Base-by-base conservation (phyloP, 2,797 vertebrate species). In the Gymnocypris eckloni region DNA sequence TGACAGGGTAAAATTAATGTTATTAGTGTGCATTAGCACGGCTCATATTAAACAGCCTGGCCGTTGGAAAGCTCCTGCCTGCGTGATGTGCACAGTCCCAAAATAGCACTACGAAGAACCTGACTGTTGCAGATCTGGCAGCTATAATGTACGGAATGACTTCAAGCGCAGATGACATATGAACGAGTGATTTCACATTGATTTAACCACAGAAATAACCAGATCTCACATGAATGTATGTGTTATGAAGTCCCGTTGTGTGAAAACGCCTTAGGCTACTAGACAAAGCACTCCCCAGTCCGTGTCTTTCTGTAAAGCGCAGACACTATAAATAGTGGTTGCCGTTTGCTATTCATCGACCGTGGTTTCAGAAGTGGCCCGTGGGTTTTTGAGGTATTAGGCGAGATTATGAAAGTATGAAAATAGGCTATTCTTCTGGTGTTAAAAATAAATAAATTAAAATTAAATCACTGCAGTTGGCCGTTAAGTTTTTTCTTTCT, bases 21-120 rank as follows among this genome's bases (percentile, higher is more conserved):
- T 79, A 85, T 79, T 64, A 79, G 77, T 61, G 52, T 59, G 67
- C 67, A 59, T 70, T 70, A 84, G 75, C 75, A 85, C 1, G 1
- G 2, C 64, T 56, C n/a, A 56, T 70, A 39, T 72, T 59, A 72
- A 85, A 85, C 67, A 79, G 28, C 7, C 52, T 18, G 77, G 54
- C 28, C 25, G 71, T 64, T 64, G 18, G 52, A 79, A 59, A 13
- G 54, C 37, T 18, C 22, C 22, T 18, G 28, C 4, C 9, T 69
- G 72, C 37, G 10, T 81, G 48, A 79, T 79, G 56, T 61, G 18
- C 52, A 22, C 39, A 12, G n/a, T 72, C 61, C 4, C 16, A 28
- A 70, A 79, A 64, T 61, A 66, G 71, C n/a, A 67, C 45, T 18
- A 50, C 41, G 4, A 50, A 70, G 43, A n/a, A 71, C 4, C 80